Percentiles rank a stretch among this genome's conserved stretches.
These are phyloP conservation scores for Dyspetes luteomarginatus DNA, from an alignment of 2,888 invertebrate genomes.

Conservation along the genomic window DNA sequence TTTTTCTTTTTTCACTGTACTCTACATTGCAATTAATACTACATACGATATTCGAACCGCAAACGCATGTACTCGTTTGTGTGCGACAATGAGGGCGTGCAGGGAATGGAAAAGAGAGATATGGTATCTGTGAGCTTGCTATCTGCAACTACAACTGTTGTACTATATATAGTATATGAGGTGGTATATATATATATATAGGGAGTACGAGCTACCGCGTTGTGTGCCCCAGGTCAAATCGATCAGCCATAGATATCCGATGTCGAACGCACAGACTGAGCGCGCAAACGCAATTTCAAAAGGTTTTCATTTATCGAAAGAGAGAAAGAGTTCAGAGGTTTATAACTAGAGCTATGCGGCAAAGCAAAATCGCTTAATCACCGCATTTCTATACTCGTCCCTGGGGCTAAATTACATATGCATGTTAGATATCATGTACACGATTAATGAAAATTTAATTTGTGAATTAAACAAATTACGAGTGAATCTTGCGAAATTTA, in stretches of 20 bases:
- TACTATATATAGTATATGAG: slow-evolving; percentile 1
- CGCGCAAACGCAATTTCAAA: slow-evolving; percentile 63
- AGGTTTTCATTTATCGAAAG: slow-evolving; percentile 65
- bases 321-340: slow-evolving; percentile 40
- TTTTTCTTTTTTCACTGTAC: slow-evolving; percentile 3
- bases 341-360: slow-evolving; percentile 51
- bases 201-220: slow-evolving; percentile 33
- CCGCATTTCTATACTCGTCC: slow-evolving; percentile 39
- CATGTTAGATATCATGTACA: background rate
- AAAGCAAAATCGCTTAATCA: slow-evolving; percentile 57
- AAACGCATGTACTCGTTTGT: slow-evolving; percentile 26
- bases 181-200: background rate
- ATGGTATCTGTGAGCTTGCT: slow-evolving; percentile 46
- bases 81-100: slow-evolving; percentile 22
- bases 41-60: slow-evolving; percentile 48
- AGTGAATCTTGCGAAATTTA: background rate
- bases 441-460: slow-evolving; percentile 27
- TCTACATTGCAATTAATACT: slow-evolving; percentile 52
- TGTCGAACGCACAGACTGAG: slow-evolving; percentile 61
- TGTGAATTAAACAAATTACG: background rate
- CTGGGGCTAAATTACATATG: slow-evolving; percentile 13
- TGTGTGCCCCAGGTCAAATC: slow-evolving; percentile 64
- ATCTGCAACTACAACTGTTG: slow-evolving; percentile 10
- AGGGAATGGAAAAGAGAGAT: slow-evolving; percentile 45
- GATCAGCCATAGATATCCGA: slow-evolving; percentile 66